These are phyloP conservation scores for Brachypteracias leptosomus DNA, from an alignment of 2,113 vertebrate species.

Conservation along the genomic window DNA sequence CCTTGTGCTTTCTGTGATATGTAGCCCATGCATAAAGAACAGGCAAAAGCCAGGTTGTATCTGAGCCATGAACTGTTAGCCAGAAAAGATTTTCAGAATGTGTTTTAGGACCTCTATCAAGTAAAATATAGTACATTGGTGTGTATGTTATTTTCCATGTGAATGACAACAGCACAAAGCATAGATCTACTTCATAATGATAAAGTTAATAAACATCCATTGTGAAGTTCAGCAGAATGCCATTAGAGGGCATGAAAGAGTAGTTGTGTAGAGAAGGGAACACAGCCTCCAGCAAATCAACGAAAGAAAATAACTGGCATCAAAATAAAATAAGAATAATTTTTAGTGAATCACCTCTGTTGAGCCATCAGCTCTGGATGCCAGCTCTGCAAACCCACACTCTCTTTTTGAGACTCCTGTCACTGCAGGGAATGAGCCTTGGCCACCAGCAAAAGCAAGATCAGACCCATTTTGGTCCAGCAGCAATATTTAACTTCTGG, in stretches of 20 bases:
- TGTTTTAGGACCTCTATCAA: background rate
- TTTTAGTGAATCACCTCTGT: background rate
- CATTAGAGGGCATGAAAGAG: constrained; percentile 89
- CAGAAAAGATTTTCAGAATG: background rate
- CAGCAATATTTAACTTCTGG: background rate
- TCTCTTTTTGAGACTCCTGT: background rate
- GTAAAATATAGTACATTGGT: background rate
- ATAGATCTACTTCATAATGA: background rate
- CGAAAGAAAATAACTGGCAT: background rate
- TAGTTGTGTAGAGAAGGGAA: constrained; percentile 62
- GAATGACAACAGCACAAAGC: background rate
- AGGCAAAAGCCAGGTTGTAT: background rate
- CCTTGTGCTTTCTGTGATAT: background rate
- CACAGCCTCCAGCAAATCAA: background rate
- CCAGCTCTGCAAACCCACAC: background rate
- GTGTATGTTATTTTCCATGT: background rate
- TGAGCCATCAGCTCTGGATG: background rate
- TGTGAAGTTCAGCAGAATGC: constrained; percentile 62
- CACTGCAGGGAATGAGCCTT: background rate
- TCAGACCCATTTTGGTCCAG: background rate
- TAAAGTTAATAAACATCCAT: background rate
- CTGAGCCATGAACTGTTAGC: background rate
- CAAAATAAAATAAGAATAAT: constrained; percentile 8
- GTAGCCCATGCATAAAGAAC: background rate
- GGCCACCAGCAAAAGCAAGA: background rate